Evolutionary conservation across 2,888 invertebrate species (phyloP).

Genomic region (Epinotia demarniana): DNA sequence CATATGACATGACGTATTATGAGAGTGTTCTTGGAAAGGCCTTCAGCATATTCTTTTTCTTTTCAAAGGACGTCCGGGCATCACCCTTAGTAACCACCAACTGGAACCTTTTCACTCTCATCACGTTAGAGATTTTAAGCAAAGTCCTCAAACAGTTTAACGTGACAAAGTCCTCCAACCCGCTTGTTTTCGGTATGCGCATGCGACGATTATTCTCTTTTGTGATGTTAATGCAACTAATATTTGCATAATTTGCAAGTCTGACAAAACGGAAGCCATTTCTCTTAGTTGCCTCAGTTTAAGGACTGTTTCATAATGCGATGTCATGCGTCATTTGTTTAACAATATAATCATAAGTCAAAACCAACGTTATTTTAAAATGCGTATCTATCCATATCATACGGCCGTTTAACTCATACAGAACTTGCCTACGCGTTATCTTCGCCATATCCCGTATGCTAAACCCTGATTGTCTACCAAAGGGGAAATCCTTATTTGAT

Average conservation of each 20-base stretch:
- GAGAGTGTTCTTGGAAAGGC: conserved; percentile 4
- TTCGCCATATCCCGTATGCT: neutral
- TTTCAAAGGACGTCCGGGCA: conserved; percentile 29
- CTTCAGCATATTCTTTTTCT: conserved; percentile 5
- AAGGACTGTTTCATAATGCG: conserved; percentile 5
- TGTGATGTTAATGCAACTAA: conserved; percentile 34
- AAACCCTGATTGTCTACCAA: neutral
- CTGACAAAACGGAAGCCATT: conserved; percentile 45
- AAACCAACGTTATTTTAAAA: neutral
- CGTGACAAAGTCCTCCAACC: neutral
- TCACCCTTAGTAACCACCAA: neutral
- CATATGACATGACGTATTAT: conserved; percentile 1
- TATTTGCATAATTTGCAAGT: conserved; percentile 43
- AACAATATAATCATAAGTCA: neutral
- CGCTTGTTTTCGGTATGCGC: conserved; percentile 7
- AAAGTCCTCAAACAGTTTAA: neutral
- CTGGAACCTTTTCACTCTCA: conserved; percentile 3
- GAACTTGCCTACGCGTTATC: neutral
- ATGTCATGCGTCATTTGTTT: conserved; percentile 5
- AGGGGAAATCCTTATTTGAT: neutral
- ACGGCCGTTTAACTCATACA: neutral
- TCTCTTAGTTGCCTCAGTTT: conserved; percentile 24
- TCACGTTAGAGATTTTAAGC: neutral
- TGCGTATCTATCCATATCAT: neutral
- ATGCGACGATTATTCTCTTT: conserved; percentile 20